Evolutionary conservation across 2,888 invertebrate species (phyloP), one percentile per base, ranked within the genome.

Genomic region (Latheticus oryzae): DNA sequence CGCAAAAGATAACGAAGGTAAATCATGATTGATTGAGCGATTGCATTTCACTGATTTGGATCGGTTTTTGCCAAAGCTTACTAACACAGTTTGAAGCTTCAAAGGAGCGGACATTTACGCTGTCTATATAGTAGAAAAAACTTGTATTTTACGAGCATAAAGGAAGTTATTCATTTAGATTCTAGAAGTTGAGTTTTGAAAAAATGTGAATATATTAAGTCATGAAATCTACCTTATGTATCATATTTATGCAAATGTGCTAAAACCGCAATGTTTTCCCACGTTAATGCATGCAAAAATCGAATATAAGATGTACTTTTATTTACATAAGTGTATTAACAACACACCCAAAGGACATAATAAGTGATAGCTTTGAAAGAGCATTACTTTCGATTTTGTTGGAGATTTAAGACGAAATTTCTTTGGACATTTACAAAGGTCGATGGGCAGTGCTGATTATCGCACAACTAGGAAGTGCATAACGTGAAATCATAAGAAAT

Each of bases 401-500:
- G n/a, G n/a, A n/a, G n/a, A n/a, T n/a, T n/a, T n/a, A n/a, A n/a
- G n/a, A n/a, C n/a, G n/a, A n/a, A n/a, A n/a, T n/a, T n/a, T n/a
- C n/a, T n/a, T n/a, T n/a, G n/a, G n/a, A n/a, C n/a, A n/a, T n/a
- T n/a, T n/a, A n/a, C n/a, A 28, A 47, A 47, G 47, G 33, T 47
- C 35, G 50, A 51, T 51, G 54, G 28, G 54, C 28, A 35, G n/a
- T 2, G 2, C 9, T 37, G 54, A 54, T 54, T 45, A 45, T 54
- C 55, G 11, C 40, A 48, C 9, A 57, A 28, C 53, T 17, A 58
- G 58, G 58, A 58, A 58, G 42, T 53, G 30, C 16, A 3, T 43
- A 16, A 32, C 40, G 47, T 53, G 53, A 53, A 58, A 58, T 58
- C 58, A 48, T 48, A 23, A 48, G 53, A 58, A 47, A 58, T 50